Conservation (phyloP, 2,888 invertebrate genomes). For the Subacronicta megacephala region DNA sequence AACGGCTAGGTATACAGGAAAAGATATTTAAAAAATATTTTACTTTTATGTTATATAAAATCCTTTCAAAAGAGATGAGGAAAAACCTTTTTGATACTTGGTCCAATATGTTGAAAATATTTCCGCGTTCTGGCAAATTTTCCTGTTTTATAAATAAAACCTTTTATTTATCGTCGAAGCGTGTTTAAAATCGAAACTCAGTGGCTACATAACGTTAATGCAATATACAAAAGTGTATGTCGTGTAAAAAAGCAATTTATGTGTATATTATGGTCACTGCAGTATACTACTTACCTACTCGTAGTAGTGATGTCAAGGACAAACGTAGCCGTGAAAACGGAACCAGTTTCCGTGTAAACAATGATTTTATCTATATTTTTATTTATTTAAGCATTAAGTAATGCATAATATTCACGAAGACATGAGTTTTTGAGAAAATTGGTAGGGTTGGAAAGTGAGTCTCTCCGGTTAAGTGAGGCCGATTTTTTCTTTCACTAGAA, state of each 20-base stretch:
- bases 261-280: conserved; percentile 50
- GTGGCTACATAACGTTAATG: conserved; percentile 2
- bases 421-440: too few relatives aligned
- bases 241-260: conserved; percentile 43
- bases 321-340: conserved; percentile 19
- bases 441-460: too few relatives aligned
- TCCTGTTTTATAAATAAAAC: conserved; percentile 11
- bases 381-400: too few relatives aligned
- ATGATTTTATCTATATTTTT: neutral
- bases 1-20: neutral
- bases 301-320: conserved; percentile 34
- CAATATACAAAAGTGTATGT: conserved; percentile 22
- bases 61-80: neutral
- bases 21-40: neutral
- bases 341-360: conserved; percentile 22
- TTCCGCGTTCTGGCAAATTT: neutral
- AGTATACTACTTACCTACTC: conserved; percentile 16
- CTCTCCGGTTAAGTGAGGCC: too few relatives aligned
- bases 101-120: neutral
- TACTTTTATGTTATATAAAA: neutral
- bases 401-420: too few relatives aligned
- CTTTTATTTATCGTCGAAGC: neutral
- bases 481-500: too few relatives aligned
- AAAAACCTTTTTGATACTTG: neutral
- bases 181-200: conserved; percentile 1